A percentile compares a stretch with the other conserved stretches of the same genome.
Evolutionary conservation across 2,888 invertebrate species (phyloP).

Genomic region (Elegia similella): DNA sequence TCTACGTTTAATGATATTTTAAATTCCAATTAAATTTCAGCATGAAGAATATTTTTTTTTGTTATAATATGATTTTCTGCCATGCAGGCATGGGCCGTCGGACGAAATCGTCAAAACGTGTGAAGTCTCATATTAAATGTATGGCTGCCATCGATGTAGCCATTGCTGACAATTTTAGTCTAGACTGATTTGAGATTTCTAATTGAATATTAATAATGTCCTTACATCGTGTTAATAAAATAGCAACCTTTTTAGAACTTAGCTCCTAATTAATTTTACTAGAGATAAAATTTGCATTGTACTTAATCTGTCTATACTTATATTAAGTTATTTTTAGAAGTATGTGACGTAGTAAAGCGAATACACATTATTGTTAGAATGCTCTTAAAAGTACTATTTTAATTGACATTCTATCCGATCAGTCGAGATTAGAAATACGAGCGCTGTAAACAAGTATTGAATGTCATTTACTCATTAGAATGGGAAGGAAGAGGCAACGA

Average conservation of each 20-base stretch:
- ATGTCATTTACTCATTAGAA: conserved; percentile 5
- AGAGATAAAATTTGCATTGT: no score
- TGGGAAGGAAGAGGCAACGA: background rate
- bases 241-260: no score
- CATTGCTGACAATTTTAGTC: conserved; percentile 8
- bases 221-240: background rate
- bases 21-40: no score
- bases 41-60: no score
- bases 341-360: no score
- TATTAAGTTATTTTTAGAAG: no score
- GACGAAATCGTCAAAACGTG: conserved; percentile 14
- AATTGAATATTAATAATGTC: background rate
- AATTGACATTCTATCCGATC: background rate
- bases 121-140: conserved; percentile 17
- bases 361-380: no score
- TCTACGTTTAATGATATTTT: no score
- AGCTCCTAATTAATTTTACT: no score
- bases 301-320: no score
- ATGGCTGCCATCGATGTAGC: conserved; percentile 9
- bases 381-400: background rate
- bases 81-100: background rate
- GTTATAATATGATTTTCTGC: background rate
- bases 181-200: conserved; percentile 7
- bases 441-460: background rate
- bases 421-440: background rate